Percentiles rank a stretch among this genome's conserved stretches.
Evolutionary conservation across 2,888 invertebrate genomes (phyloP).

Genomic region (Sphaeridia pumilis): DNA sequence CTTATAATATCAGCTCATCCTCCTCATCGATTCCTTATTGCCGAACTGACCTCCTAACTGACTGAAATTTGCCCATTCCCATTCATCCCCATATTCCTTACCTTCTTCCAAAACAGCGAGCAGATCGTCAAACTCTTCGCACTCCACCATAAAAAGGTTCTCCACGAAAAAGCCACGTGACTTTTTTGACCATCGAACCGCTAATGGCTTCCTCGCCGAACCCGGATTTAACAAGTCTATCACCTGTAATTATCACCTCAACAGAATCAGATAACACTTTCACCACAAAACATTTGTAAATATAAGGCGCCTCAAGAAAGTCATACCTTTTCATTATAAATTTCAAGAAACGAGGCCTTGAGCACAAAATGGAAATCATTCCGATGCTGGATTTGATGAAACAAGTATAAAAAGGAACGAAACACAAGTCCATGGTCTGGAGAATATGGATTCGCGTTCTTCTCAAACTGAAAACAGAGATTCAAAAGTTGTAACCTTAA

Average conservation of each 20-base stretch:
- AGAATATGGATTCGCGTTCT: conserved; percentile 52
- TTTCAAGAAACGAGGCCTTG: conserved; percentile 87
- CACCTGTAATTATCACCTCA: conserved; percentile 65
- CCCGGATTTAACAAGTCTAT: conserved; percentile 87
- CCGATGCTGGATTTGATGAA: conserved; percentile 63
- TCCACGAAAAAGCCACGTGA: conserved; percentile 87
- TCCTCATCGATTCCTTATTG: neutral
- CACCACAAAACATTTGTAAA: no score
- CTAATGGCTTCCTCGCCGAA: conserved; percentile 63
- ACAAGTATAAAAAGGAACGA: conserved; percentile 79
- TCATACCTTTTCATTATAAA: conserved; percentile 96
- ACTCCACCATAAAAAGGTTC: conserved; percentile 89
- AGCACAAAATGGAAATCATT: conserved; percentile 69
- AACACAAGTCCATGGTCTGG: conserved; percentile 77
- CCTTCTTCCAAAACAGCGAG: conserved; percentile 91
- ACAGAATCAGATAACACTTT: no score
- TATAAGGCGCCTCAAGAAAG: no score
- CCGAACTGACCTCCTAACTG: neutral
- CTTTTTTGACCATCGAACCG: conserved; percentile 90
- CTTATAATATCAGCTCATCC: neutral
- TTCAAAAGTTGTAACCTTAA: no score
- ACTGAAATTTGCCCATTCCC: no score
- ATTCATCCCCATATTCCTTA: no score
- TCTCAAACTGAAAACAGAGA: conserved; percentile 57
- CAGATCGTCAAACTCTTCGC: conserved; percentile 82